Percentiles rank a stretch among this genome's conserved stretches.
Evolutionary conservation across 2,113 vertebrate species (phyloP).

Genomic region (Eptesicus fuscus): DNA sequence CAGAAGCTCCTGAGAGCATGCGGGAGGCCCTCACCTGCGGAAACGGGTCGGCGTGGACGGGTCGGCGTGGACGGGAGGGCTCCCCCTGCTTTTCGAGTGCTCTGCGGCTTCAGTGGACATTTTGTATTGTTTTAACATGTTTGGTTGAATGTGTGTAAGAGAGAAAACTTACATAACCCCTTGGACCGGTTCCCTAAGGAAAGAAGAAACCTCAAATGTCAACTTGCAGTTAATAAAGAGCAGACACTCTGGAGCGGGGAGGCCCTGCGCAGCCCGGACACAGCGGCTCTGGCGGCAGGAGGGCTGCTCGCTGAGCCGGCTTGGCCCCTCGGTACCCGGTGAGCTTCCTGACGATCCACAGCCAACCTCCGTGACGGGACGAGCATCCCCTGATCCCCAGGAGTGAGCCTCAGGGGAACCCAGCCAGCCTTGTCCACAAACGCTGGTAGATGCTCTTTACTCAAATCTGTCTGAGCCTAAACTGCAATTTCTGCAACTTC

Average conservation of each 20-base stretch:
- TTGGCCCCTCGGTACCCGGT: fast-evolving
- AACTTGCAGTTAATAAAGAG: conserved; percentile 40
- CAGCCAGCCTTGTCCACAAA: background rate
- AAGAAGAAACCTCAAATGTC: conserved; percentile 59
- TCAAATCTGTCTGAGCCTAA: background rate
- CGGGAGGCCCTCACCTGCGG: background rate
- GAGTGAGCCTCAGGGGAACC: background rate
- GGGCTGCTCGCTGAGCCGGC: background rate
- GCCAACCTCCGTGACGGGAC: background rate
- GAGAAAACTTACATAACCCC: conserved; percentile 39
- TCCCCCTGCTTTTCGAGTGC: background rate
- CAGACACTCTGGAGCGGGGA: background rate
- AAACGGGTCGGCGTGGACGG: fast-evolving
- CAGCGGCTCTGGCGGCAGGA: fast-evolving
- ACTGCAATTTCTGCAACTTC: background rate
- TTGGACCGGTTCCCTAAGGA: background rate
- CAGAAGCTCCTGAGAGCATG: background rate
- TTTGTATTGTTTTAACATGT: conserved; percentile 48
- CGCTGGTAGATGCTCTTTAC: background rate
- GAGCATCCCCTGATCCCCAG: background rate
- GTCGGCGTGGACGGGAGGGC: background rate
- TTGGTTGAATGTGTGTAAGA: conserved; percentile 55
- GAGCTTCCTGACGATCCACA: background rate
- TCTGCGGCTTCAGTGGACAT: background rate
- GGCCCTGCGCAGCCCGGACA: background rate